These are phyloP conservation scores for Rhamphomyia laevipes DNA, from an alignment of 2,888 invertebrate genomes.

Conservation along the genomic window DNA sequence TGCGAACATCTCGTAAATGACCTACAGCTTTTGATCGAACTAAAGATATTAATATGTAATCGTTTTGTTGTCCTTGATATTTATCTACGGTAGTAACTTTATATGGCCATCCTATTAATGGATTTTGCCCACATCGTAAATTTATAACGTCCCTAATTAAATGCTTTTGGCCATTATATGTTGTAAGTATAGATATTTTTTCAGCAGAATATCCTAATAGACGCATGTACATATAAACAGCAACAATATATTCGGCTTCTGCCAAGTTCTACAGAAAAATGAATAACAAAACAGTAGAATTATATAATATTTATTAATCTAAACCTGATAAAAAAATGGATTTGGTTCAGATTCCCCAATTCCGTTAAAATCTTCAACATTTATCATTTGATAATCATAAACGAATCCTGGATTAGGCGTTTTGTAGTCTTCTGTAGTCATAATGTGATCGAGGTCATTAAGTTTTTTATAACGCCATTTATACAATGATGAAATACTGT, in stretches of 20 bases:
- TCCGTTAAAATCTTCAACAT: constrained; percentile 94
- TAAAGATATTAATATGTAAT: constrained; percentile 89
- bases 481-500: constrained; percentile 81
- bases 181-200: constrained; percentile 94
- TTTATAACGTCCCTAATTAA: constrained; percentile 92
- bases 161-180: constrained; percentile 99
- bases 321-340: constrained; percentile 96
- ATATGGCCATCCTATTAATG: constrained; percentile 83
- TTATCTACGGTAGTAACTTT: constrained; percentile 97
- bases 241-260: constrained; percentile 91
- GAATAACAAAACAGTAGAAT: not conserved
- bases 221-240: constrained; percentile 97
- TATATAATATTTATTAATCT: not conserved
- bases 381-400: constrained; percentile 88
- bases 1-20: constrained; percentile 89
- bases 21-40: constrained; percentile 97
- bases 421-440: constrained; percentile 70
- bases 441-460: constrained; percentile 88
- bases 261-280: constrained; percentile 41
- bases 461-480: constrained; percentile 94
- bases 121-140: constrained; percentile 86
- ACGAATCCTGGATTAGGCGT: constrained; percentile 86
- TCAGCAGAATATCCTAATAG: constrained; percentile 92
- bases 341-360: constrained; percentile 96
- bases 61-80: constrained; percentile 99